phyloP scores from a whole-genome alignment of 1,140 invertebrate species.

The Megathymus violae region DNA sequence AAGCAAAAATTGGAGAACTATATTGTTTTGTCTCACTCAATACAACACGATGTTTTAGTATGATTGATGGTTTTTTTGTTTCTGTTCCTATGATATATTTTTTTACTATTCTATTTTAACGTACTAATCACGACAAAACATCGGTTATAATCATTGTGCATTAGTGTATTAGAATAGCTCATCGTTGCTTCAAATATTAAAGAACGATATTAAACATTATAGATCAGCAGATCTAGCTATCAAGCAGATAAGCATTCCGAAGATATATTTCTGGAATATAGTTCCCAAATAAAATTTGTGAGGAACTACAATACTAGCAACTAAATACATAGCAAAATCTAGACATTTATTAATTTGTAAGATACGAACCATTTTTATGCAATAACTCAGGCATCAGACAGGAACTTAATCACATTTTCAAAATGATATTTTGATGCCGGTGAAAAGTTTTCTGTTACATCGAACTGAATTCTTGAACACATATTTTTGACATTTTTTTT shows the following conservation, averaged over 20 bases:
- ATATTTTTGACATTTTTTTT: slow-evolving; percentile 18
- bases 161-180: no score
- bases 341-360: slow-evolving; percentile 14
- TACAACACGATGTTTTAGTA: no score
- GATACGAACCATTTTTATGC: slow-evolving; percentile 33
- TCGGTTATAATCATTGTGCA: no score
- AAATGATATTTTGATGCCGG: slow-evolving; percentile 30
- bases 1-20: no score
- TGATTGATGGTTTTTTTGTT: no score
- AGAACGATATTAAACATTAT: no score
- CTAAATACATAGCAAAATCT: slow-evolving; percentile 25
- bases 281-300: neutral
- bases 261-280: slow-evolving; percentile 3
- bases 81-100: no score
- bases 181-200: no score
- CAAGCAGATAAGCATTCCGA: slow-evolving; percentile 9
- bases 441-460: slow-evolving; percentile 18
- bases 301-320: slow-evolving; percentile 9
- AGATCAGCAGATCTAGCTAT: neutral
- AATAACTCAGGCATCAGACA: slow-evolving; percentile 32
- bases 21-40: no score
- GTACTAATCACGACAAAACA: no score
- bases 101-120: no score
- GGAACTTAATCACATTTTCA: slow-evolving; percentile 30
- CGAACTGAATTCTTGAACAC: slow-evolving; percentile 23